These are phyloP conservation scores for Felis chaus DNA, from an alignment of 2,113 vertebrate species.

Conservation along the genomic window DNA sequence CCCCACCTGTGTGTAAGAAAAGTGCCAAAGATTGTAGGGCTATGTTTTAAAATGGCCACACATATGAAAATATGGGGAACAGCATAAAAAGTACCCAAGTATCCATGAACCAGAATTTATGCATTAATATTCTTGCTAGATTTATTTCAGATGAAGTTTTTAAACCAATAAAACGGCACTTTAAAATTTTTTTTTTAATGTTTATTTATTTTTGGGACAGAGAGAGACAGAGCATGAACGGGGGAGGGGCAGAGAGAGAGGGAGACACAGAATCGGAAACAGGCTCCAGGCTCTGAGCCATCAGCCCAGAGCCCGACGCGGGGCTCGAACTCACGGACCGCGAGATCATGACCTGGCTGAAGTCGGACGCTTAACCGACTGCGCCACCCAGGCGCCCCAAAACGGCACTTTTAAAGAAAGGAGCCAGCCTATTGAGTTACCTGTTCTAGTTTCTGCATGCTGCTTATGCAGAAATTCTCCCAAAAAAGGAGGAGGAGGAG, in stretches of 20 bases:
- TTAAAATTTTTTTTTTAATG: too few species aligned
- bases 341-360: too few species aligned
- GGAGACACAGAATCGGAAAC: too few species aligned
- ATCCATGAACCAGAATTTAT: background rate
- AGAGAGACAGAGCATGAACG: too few species aligned
- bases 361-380: too few species aligned
- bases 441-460: background rate
- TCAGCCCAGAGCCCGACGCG: too few species aligned
- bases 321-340: too few species aligned
- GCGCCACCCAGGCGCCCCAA: too few species aligned
- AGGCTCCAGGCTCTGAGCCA: too few species aligned
- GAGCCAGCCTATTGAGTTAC: background rate
- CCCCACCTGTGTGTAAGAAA: background rate
- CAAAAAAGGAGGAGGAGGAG: background rate
- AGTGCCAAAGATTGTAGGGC: background rate
- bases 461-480: background rate
- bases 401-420: constrained; percentile 23
- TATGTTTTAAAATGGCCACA: background rate
- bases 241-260: too few species aligned
- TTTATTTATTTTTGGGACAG: too few species aligned
- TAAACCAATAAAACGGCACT: constrained; percentile 18
- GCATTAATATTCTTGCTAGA: background rate
- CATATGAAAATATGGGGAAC: background rate
- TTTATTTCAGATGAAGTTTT: constrained; percentile 22
- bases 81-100: background rate